These are phyloP conservation scores for Enteromius paludinosus DNA, from an alignment of 2,797 vertebrate species.

Conservation along the genomic window DNA sequence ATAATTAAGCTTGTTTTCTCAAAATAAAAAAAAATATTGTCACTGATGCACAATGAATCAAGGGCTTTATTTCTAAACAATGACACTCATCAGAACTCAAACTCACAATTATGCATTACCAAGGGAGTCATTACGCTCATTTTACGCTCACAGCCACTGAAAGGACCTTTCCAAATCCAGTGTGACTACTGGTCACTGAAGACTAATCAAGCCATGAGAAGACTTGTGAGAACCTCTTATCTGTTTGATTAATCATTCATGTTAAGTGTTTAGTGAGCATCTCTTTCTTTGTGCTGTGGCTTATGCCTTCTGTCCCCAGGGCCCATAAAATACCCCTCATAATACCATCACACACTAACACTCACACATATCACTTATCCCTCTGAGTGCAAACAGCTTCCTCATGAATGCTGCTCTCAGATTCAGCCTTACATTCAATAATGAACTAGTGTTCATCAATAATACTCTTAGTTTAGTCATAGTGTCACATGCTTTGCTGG, in stretches of 20 bases:
- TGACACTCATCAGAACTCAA: not conserved
- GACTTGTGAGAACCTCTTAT: constrained; percentile 9
- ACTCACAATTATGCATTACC: not conserved
- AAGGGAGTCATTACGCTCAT: not conserved
- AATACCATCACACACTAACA: not conserved
- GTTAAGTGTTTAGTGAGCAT: constrained; percentile 13
- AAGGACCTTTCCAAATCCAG: not conserved
- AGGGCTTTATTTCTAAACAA: not conserved
- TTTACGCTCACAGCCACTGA: constrained; percentile 23
- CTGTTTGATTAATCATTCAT: constrained; percentile 44
- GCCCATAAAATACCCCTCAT: constrained; percentile 11
- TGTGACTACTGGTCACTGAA: constrained; percentile 24
- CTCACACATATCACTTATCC: constrained; percentile 9
- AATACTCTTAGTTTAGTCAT: constrained; percentile 2
- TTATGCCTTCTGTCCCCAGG: not conserved
- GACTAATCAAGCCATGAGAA: constrained; percentile 14
- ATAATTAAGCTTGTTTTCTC: not conserved
- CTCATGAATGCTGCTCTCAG: constrained; percentile 22
- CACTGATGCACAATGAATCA: not conserved
- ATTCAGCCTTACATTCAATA: constrained; percentile 1
- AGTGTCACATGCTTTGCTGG: not conserved
- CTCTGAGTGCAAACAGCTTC: not conserved
- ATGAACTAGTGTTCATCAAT: constrained; percentile 15
- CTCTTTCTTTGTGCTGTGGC: not conserved
- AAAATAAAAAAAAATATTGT: not conserved